These are phyloP conservation scores for Remorina albescens DNA, from an alignment of 2,797 vertebrate species.

Conservation along the genomic window DNA sequence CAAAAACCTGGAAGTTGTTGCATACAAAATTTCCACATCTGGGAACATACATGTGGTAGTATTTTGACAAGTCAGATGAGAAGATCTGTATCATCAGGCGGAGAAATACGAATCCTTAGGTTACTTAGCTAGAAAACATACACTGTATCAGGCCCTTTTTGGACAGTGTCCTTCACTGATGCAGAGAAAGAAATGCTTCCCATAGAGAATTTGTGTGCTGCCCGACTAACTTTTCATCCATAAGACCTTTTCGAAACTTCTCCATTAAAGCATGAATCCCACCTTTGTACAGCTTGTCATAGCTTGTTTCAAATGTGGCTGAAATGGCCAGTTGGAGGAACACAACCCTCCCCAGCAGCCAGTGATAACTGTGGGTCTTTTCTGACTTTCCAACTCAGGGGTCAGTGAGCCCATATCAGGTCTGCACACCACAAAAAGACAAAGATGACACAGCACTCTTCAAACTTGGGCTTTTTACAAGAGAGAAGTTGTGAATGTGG, in stretches of 20 bases:
- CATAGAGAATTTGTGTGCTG: not conserved
- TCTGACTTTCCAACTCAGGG: not conserved
- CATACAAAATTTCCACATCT: constrained; percentile 11
- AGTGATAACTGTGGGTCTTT: not conserved
- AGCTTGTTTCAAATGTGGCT: not conserved
- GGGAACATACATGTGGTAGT: not conserved
- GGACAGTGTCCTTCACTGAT: not conserved
- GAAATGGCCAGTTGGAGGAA: not conserved
- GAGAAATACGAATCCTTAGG: not conserved
- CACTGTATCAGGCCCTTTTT: not conserved
- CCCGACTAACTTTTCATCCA: not conserved
- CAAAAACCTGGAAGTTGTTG: not conserved
- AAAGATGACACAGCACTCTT: not conserved
- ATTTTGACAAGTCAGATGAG: constrained; percentile 5
- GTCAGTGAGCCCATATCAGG: not conserved
- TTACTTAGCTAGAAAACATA: not conserved
- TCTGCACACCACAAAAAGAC: not conserved
- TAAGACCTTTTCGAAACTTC: not conserved
- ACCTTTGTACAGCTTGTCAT: not conserved
- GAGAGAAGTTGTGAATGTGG: too few relatives aligned
- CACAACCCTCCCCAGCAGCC: not conserved
- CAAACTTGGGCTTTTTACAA: not conserved
- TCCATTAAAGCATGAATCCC: not conserved
- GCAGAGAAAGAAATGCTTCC: not conserved
- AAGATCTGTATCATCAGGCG: not conserved